These are phyloP conservation scores for Anas platyrhynchos DNA, from an alignment of 2,113 vertebrate species.

Conservation along the genomic window DNA sequence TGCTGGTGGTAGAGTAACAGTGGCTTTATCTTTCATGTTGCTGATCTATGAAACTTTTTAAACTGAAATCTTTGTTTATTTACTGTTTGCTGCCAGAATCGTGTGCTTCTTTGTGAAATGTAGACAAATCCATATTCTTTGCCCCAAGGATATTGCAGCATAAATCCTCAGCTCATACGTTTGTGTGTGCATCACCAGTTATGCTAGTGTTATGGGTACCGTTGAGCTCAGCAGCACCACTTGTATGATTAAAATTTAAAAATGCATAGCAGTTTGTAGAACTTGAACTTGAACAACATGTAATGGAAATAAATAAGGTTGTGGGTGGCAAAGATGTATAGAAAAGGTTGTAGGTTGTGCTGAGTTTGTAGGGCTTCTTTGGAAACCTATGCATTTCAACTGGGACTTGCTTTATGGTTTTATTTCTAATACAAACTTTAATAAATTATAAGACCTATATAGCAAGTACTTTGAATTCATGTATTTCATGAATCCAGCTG, in stretches of 20 bases:
- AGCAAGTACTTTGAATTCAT: slow-evolving; percentile 20
- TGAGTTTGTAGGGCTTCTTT: not conserved
- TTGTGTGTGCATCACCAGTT: not conserved
- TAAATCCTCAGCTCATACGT: not conserved
- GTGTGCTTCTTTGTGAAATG: not conserved
- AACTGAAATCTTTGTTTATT: not conserved
- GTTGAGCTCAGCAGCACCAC: not conserved
- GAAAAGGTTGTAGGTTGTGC: not conserved
- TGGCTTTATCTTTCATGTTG: not conserved
- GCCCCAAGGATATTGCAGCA: not conserved
- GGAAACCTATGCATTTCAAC: not conserved
- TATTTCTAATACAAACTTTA: slow-evolving; percentile 53
- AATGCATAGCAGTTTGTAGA: not conserved
- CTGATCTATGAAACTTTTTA: not conserved
- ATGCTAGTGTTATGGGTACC: rapidly evolving
- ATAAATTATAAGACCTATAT: slow-evolving; percentile 41
- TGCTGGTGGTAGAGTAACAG: not conserved
- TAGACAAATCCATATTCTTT: not conserved
- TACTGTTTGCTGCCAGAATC: slow-evolving; percentile 7
- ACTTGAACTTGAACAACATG: not conserved
- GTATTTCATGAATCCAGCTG: not conserved
- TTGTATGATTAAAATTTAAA: not conserved
- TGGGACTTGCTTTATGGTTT: slow-evolving; percentile 4
- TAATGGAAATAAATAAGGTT: not conserved
- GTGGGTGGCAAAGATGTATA: not conserved